Conservation (phyloP, 2,797 vertebrate genomes). For the Bradypodion ventrale region DNA sequence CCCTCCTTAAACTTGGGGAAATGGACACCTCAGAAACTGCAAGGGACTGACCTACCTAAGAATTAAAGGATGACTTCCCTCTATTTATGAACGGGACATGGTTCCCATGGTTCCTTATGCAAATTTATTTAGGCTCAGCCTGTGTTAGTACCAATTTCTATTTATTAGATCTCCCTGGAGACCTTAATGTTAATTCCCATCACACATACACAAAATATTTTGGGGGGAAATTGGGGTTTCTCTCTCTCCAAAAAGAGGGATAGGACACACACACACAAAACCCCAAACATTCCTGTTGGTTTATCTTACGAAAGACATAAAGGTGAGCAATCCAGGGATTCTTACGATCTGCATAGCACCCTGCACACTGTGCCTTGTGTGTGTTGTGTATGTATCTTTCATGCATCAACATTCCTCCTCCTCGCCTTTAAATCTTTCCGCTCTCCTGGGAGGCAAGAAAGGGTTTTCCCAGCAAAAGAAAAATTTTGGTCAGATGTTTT, state of each 20-base stretch:
- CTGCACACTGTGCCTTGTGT: constrained; percentile 35
- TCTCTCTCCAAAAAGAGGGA: neutral
- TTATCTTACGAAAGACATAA: neutral
- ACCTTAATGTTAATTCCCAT: neutral
- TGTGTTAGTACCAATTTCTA: neutral
- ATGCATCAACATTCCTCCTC: constrained; percentile 59
- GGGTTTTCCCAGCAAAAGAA: too few species aligned
- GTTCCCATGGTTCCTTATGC: neutral
- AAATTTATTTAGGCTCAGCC: neutral
- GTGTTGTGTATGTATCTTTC: neutral
- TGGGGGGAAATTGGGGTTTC: too few species aligned
- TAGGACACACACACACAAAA: too few species aligned
- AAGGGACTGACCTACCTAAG: neutral
- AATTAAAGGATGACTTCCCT: neutral
- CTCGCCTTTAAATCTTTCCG: constrained; percentile 19
- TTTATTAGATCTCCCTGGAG: neutral
- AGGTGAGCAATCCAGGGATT: neutral
- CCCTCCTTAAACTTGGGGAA: neutral
- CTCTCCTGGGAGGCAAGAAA: constrained; percentile 21
- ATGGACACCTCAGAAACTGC: neutral
- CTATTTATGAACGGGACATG: neutral
- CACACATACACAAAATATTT: too few species aligned
- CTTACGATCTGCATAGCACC: neutral
- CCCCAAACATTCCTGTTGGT: too few species aligned
- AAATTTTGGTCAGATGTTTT: constrained; percentile 53